Percentiles rank a stretch among this genome's conserved stretches.
Conservation (phyloP, 2,888 invertebrate genomes). For the Chironomus riparius region DNA sequence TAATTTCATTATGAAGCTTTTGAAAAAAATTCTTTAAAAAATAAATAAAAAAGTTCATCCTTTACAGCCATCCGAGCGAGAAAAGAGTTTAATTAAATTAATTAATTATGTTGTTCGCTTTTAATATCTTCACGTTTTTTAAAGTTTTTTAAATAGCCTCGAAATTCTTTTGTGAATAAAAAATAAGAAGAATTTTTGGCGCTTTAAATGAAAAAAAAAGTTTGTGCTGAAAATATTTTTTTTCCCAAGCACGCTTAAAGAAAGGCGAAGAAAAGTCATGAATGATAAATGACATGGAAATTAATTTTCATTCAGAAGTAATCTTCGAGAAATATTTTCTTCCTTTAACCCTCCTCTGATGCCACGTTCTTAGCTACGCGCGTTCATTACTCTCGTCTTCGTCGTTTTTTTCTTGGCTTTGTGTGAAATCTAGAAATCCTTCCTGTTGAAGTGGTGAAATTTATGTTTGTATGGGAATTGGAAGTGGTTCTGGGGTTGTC, state of each 20-base stretch:
- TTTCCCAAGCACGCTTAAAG: background rate
- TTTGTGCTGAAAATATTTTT: too few species aligned
- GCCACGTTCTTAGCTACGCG: background rate
- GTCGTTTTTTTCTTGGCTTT: too few species aligned
- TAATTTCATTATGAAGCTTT: background rate
- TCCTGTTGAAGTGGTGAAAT: background rate
- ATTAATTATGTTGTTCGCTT: too few species aligned
- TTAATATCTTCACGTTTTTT: too few species aligned
- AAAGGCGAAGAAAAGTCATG: background rate
- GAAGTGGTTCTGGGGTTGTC: too few species aligned
- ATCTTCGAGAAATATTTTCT: background rate
- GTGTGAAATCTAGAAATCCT: background rate
- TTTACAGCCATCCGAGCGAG: background rate
- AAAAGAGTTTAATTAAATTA: background rate
- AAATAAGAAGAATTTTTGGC: too few species aligned
- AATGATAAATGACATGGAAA: slow-evolving; percentile 7
- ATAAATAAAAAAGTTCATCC: background rate
- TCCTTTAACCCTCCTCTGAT: too few species aligned
- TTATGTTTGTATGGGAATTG: too few species aligned
- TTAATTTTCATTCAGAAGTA: background rate
- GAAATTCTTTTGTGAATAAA: too few species aligned
- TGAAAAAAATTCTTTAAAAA: background rate
- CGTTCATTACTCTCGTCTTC: too few species aligned
- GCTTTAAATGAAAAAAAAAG: too few species aligned
- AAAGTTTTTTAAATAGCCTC: too few species aligned